Evolutionary conservation across 2,888 invertebrate species (phyloP).

Genomic region (Dendrolimus pini): DNA sequence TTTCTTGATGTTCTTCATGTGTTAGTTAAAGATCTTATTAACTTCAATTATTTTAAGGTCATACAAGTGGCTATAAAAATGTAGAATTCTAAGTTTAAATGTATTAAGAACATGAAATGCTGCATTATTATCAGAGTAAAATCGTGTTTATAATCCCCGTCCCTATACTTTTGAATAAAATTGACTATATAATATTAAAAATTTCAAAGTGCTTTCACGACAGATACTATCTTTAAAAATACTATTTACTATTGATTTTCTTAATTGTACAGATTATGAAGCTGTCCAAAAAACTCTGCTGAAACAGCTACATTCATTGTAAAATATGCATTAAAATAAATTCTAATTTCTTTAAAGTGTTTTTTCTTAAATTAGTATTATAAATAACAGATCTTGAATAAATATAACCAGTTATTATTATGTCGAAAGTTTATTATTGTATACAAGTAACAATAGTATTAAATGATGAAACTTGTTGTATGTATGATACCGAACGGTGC

Average conservation of each 20-base stretch:
- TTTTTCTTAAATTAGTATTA: constrained; percentile 53
- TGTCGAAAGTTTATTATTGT: constrained; percentile 73
- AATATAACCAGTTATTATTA: constrained; percentile 71
- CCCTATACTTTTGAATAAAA: constrained; percentile 33
- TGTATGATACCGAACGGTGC: constrained; percentile 58
- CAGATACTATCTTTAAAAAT: constrained; percentile 61
- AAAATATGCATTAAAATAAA: constrained; percentile 26
- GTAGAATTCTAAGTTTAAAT: constrained; percentile 3
- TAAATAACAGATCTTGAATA: constrained; percentile 51
- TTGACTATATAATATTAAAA: constrained; percentile 27
- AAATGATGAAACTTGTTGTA: constrained; percentile 61
- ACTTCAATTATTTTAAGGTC: no score
- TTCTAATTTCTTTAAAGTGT: constrained; percentile 31
- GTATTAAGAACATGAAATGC: no score
- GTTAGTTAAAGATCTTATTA: no score
- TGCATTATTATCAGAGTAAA: constrained; percentile 5
- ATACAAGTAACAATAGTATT: constrained; percentile 68
- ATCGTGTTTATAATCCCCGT: constrained; percentile 42
- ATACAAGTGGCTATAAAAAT: constrained; percentile 12
- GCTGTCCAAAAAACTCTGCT: constrained; percentile 37
- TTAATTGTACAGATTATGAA: constrained; percentile 39
- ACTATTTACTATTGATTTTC: constrained; percentile 23
- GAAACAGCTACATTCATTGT: constrained; percentile 25
- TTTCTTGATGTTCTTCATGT: no score
- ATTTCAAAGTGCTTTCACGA: constrained; percentile 62